phyloP scores from a whole-genome alignment of 2,888 invertebrate species.

The Pandemis cinnamomeana region DNA sequence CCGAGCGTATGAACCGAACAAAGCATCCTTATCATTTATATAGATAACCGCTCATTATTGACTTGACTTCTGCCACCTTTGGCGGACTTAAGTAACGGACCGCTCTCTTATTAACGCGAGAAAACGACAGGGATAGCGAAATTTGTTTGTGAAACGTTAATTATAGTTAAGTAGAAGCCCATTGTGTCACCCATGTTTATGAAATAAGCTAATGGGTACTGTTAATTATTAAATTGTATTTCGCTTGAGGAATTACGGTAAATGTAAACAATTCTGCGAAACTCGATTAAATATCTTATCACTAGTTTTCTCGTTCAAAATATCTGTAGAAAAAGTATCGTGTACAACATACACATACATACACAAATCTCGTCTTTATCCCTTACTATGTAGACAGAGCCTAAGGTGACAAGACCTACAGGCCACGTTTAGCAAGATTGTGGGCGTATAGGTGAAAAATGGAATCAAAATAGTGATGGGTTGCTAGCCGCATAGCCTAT shows the following conservation, averaged over 20 bases:
- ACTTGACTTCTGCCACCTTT: slow-evolving; percentile 7
- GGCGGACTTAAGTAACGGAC: not conserved
- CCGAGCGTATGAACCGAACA: not conserved
- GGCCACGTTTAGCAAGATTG: too few species aligned
- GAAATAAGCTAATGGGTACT: not conserved
- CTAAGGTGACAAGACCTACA: too few species aligned
- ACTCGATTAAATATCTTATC: not conserved
- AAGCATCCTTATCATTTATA: not conserved
- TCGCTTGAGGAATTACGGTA: not conserved
- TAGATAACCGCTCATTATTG: slow-evolving; percentile 5
- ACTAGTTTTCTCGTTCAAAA: too few species aligned
- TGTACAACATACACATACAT: too few species aligned
- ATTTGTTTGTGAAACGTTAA: not conserved
- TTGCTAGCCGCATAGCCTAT: too few species aligned
- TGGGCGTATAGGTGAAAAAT: too few species aligned
- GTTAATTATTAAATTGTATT: not conserved
- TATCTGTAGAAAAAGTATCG: too few species aligned
- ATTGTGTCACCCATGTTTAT: not conserved
- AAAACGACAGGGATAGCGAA: not conserved
- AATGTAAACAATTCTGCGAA: not conserved
- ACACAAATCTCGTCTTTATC: too few species aligned
- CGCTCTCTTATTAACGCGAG: not conserved
- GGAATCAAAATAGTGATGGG: too few species aligned
- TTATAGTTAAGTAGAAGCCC: not conserved
- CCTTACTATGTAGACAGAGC: too few species aligned